Conservation (phyloP, 2,888 invertebrate genomes). For the Mycogona germanica region DNA sequence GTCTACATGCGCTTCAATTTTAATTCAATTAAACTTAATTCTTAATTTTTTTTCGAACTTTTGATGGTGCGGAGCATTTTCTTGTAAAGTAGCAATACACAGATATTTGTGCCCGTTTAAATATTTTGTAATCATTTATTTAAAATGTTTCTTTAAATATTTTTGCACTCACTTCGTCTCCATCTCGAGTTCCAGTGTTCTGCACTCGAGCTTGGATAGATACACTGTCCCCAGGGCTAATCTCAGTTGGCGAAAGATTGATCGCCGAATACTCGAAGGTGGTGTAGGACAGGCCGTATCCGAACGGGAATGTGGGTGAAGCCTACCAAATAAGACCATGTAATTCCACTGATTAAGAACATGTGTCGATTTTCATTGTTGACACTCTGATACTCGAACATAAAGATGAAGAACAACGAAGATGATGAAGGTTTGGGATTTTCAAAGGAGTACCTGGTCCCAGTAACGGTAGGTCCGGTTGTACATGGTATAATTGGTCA, state of each 20-base stretch:
- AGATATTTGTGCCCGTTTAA: too few relatives aligned
- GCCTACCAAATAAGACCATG: too few relatives aligned
- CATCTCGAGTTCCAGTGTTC: constrained; percentile 15
- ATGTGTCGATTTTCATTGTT: too few relatives aligned
- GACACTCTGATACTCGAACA: too few relatives aligned
- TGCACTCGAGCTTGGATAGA: constrained; percentile 6
- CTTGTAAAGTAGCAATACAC: too few relatives aligned
- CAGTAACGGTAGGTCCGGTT: constrained; percentile 19
- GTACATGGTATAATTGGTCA: constrained; percentile 13
- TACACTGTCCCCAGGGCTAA: constrained; percentile 6
- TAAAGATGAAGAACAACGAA: too few relatives aligned
- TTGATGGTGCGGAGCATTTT: too few relatives aligned
- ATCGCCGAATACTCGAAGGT: constrained; percentile 16
- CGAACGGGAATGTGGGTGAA: constrained; percentile 18
- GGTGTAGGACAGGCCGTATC: constrained; percentile 18
- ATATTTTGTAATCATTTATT: background rate
- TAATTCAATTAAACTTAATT: too few relatives aligned
- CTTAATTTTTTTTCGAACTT: too few relatives aligned
- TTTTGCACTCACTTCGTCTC: constrained; percentile 15
- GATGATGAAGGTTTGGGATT: too few relatives aligned
- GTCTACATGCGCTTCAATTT: too few relatives aligned
- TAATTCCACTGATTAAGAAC: too few relatives aligned
- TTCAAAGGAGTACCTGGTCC: constrained; percentile 16
- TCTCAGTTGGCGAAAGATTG: background rate
- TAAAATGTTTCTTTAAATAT: background rate